Evolutionary conservation across 1,140 invertebrate species (phyloP), one percentile per base, ranked within the genome.

Genomic region (Bombus superbus): DNA sequence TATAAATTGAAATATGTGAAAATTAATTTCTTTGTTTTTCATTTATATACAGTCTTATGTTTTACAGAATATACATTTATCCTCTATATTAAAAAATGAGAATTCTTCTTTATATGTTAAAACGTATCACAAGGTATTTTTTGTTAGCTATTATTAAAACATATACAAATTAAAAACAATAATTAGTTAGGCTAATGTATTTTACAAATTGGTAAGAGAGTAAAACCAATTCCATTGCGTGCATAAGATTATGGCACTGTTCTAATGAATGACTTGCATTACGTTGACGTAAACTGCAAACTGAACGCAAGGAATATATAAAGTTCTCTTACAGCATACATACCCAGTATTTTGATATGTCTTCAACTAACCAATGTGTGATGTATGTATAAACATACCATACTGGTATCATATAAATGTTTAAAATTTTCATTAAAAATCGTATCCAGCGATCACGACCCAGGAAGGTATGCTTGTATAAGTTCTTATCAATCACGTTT

Each of bases 11-110:
- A 80, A 25, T 75, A 81, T 74, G 86, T 86, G 85, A 90, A 90
- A 90, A 64, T 90, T 91, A 89, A 91, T 87, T 71, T 87, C 84
- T 72, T 83, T 69, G 3, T 18, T 47, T 69, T 92, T 42, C 35
- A 25, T 72, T 59, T 68, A 42, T 72, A 42, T 92, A 92, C 89
- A 92, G 68, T 90, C 86, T 91, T 47, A 73, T 79, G 62, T 91
- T 92, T 84, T 87, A 92, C 85, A 91, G 53, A 92, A 92, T 91
- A 88, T 92, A 90, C 89, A 92, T 53, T 91, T 68, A 53, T 87
- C 35, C 53, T 35, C 22, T 82, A 72, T 84, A 81, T 82, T 40
- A 38, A 81, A 69, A 82, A 88, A 90, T 35, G 75, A 81, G 83
- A 85, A 74, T 72, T 87, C 13, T 32, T 25, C 47, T n/a, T 11